phyloP scores from a whole-genome alignment of 2,113 vertebrate species.

The Ciconia boyciana region DNA sequence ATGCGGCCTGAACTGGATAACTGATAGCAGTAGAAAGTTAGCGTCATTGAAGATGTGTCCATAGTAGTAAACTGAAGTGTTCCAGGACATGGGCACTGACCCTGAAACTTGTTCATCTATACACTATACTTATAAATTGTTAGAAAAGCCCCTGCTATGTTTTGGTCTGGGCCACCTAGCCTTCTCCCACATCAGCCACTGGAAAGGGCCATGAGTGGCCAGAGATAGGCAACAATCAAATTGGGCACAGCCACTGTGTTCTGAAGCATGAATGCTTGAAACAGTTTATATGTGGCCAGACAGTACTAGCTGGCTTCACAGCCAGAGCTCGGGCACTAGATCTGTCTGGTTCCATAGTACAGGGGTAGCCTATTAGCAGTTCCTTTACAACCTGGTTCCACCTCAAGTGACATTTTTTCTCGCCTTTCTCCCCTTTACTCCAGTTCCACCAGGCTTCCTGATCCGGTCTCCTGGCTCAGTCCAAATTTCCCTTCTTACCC shows the following conservation, averaged over 20 bases:
- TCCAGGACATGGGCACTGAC: background rate
- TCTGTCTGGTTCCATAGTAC: background rate
- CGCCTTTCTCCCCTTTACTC: background rate
- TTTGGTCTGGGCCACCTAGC: background rate
- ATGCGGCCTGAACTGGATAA: background rate
- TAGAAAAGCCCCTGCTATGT: background rate
- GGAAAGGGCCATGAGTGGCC: background rate
- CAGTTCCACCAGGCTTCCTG: background rate
- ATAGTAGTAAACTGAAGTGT: background rate
- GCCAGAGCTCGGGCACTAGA: background rate
- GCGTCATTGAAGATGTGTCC: background rate
- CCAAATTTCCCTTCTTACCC: background rate
- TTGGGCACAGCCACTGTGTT: background rate
- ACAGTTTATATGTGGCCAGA: background rate
- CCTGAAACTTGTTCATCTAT: background rate
- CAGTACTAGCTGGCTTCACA: background rate
- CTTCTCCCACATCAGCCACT: background rate
- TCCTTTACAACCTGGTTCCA: background rate
- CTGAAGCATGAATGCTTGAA: background rate
- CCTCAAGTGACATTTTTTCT: background rate
- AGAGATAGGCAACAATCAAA: background rate
- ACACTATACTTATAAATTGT: background rate
- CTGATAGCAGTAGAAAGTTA: background rate
- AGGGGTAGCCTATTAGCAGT: background rate
- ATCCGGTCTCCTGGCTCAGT: background rate